Base-by-base conservation (phyloP, 2,888 invertebrate species). In the Trichacis sp. region DNA sequence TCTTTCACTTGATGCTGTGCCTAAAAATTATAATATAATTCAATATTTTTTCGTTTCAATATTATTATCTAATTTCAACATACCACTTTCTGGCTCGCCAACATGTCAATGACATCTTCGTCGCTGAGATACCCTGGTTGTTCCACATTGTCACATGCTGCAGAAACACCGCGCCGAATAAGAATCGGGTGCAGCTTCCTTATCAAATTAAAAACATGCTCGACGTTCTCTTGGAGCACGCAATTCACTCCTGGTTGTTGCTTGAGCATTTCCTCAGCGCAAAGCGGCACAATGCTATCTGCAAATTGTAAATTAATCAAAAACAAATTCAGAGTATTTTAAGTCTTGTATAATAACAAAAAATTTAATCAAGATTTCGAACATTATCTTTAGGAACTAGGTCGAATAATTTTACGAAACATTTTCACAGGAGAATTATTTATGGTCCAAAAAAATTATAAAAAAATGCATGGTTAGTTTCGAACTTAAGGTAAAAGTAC, bases 181-280 rank as follows among this genome's bases (percentile, higher is more conserved):
- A 93, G 81, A 75, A 91, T 88, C 1, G 90, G 90, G 74, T 90
- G 89, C 49, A 93, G 86, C 5, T 88, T 84, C 82, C 89, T 89
- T 51, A 91, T 82, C 43, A 93, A 81, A 73, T 88, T 85, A 73
- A 92, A 87, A 11, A 92, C 91, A 49, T 88, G 87, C 54, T 86
- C 86, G 5, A 91, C 86, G 70, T 89, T 87, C 59, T 88, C 88
- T 75, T 88, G 87, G 52, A 88, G 86, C 48, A 93, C 87, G 80
- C 93, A 93, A 79, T 90, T 90, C 30, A 88, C 86, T 4, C 88
- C 88, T 11, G 88, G 87, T 70, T 87, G 86, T 2, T 86, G 86
- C 71, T 88, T 87, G 59, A 86, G 82, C 49, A 85, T 75, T 71
- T 86, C 87, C 20, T 54, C 36, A 57, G 69, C 71, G 81, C 91